phyloP scores from a whole-genome alignment of 1,140 invertebrate genomes.

The Drosophila nebulosa region DNA sequence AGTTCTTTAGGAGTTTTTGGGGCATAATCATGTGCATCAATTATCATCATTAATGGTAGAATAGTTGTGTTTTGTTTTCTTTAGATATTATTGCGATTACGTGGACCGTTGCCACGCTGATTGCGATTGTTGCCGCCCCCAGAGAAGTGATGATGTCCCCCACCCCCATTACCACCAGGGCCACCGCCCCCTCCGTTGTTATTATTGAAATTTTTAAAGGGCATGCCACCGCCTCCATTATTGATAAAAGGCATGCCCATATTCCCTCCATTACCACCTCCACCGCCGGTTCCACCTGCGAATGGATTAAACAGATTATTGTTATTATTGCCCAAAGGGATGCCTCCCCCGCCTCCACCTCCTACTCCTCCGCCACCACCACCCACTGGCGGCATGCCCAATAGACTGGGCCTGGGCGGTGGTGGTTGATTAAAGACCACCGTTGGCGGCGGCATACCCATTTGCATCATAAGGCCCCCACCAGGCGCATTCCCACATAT shows the following conservation, averaged over 20 bases:
- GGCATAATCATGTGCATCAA: not conserved
- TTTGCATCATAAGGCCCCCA: conserved; percentile 54
- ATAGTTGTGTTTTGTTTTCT: too few species aligned
- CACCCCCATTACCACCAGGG: not conserved
- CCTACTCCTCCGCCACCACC: not conserved
- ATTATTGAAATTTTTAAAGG: conserved; percentile 48
- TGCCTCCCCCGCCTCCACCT: not conserved
- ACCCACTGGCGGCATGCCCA: conserved; percentile 48
- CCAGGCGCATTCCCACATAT: conserved; percentile 1
- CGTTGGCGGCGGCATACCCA: conserved; percentile 61
- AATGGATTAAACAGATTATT: conserved; percentile 82
- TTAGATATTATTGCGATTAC: conserved; percentile 38
- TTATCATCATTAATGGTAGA: not conserved
- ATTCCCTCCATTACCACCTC: not conserved
- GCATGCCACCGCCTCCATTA: conserved; percentile 20
- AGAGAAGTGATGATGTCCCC: conserved; percentile 25
- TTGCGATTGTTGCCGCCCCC: conserved; percentile 39
- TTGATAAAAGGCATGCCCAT: conserved; percentile 35
- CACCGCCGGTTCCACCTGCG: conserved; percentile 18
- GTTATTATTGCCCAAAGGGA: conserved; percentile 70
- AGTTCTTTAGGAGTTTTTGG: not conserved
- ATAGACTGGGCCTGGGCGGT: conserved; percentile 32
- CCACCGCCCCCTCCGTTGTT: conserved; percentile 24
- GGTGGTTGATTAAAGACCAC: conserved; percentile 66
- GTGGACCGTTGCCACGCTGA: conserved; percentile 31